A percentile compares a stretch with the other conserved stretches of the same genome.
phyloP scores from a whole-genome alignment of 2,113 vertebrate species.

The Heterocephalus glaber region DNA sequence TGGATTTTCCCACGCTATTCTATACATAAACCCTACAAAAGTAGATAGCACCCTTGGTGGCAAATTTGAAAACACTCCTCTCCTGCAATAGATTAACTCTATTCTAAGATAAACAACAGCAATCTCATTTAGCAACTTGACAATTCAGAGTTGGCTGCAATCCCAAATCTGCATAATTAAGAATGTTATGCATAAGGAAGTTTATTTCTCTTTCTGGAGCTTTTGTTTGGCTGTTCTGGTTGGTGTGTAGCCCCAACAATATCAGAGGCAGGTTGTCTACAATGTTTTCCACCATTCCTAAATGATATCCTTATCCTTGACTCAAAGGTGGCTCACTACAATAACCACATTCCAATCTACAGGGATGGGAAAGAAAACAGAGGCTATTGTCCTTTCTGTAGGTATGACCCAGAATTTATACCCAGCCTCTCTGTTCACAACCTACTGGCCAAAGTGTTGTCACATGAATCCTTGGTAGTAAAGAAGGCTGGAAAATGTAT shows the following conservation, averaged over 20 bases:
- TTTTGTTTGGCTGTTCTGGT: neutral
- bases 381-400: neutral
- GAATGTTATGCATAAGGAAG: neutral
- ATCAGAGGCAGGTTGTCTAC: neutral
- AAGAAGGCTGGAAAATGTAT: neutral
- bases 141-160: neutral
- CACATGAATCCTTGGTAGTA: neutral
- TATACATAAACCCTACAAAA: neutral
- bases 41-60: neutral
- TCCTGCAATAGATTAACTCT: neutral
- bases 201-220: neutral
- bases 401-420: neutral
- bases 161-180: neutral
- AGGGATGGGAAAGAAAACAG: neutral
- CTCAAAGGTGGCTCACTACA: neutral
- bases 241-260: neutral
- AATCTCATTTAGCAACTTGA: neutral
- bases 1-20: neutral
- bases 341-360: neutral
- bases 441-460: neutral
- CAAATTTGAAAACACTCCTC: neutral
- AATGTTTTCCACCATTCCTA: neutral
- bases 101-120: neutral
- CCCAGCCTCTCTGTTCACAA: neutral
- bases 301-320: neutral